Evolutionary conservation across 2,797 vertebrate genomes (phyloP), one percentile per base, ranked within the genome.

Genomic region (Cryptoprocta ferox): DNA sequence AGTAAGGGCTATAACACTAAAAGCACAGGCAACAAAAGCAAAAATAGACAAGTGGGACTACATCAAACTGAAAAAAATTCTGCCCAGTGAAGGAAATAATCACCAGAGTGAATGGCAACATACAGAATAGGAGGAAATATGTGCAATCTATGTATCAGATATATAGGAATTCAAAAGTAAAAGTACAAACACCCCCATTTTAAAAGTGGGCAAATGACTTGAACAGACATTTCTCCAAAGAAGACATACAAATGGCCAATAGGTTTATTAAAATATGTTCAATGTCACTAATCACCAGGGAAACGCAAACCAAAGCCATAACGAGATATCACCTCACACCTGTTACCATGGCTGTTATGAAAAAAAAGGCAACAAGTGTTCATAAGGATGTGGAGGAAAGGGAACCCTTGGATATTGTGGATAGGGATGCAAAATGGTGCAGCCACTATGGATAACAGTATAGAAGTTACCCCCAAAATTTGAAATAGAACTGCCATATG

Each of bases 381-480:
- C 26, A 18, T 39, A 42, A 37, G 59, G 15, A 21, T 50, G 42
- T 78, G 4, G 59, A 65, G 32, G 63, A 63, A 48, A 48, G 15
- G 39, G 39, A 48, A 66, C 26, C 35, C 13, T 32, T 56, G 35
- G 24, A 42, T 28, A 32, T 35, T 80, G 1, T 26, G 63, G 6
- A 6, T 5, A 8, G 48, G 19, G 30, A 12, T 92, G 19, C 71
- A 53, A 66, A 53, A 53, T 37, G 73, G 61, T 39, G 6, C 35
- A 30, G 28, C n/a, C 45, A 35, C 12, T 53, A 68, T 16, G 45
- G n/a, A 39, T 68, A 42, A 39, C 35, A 68, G 50, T 26, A 66
- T 80, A 50, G 48, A 63, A 8, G 13, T 80, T 5, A 5, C 13
- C 37, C 1, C 0, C 0, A 3, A 6, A 24, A 32, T 18, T 56